Conservation (phyloP, 2,797 vertebrate species). For the Adelosebastes latens region DNA sequence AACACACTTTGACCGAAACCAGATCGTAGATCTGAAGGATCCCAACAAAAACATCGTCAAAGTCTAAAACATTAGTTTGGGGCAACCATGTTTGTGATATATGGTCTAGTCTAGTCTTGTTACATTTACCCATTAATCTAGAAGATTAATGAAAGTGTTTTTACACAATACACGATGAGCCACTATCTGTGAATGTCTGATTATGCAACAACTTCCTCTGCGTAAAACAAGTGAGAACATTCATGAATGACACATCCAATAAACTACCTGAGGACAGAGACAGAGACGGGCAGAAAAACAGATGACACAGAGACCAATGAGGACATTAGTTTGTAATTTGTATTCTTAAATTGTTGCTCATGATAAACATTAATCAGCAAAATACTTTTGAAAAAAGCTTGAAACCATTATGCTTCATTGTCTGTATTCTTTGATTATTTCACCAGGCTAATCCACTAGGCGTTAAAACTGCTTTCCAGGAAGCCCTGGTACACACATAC, state of each 20-base stretch:
- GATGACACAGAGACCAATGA: neutral
- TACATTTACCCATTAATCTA: neutral
- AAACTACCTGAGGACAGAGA: neutral
- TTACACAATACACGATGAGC: neutral
- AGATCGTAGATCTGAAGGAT: neutral
- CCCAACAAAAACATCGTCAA: neutral
- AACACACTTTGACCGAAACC: neutral
- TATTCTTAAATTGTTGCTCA: neutral
- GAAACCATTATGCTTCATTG: neutral
- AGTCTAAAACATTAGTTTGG: neutral
- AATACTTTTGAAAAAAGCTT: neutral
- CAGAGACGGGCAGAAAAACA: neutral
- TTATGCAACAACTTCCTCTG: conserved; percentile 17
- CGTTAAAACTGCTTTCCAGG: neutral
- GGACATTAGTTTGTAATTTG: neutral
- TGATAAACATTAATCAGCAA: neutral
- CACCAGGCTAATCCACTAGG: neutral
- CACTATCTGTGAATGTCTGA: neutral
- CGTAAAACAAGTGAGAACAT: conserved; percentile 4
- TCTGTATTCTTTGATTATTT: neutral
- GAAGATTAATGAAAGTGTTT: neutral
- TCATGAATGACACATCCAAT: neutral
- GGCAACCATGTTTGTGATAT: neutral
- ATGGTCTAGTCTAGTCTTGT: neutral
- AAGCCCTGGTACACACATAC: neutral